Evolutionary conservation across 2,888 invertebrate species (phyloP).

Genomic region (Nycteola revayana): DNA sequence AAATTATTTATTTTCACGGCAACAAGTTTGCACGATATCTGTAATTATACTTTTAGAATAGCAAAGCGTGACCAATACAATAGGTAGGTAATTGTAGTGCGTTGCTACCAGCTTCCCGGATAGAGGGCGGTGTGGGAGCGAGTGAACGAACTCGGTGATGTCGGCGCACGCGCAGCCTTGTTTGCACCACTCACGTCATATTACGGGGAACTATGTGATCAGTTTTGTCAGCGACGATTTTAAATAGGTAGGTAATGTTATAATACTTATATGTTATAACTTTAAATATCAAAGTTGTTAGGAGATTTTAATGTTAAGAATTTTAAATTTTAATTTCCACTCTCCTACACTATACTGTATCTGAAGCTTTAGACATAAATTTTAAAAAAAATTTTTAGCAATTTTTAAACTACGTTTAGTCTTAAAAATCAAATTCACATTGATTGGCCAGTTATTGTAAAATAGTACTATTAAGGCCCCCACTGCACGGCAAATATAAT

Average conservation of each 20-base stretch:
- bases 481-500: too few relatives aligned
- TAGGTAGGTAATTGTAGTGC: conserved; percentile 24
- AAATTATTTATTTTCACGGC: conserved; percentile 26
- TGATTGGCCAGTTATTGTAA: too few relatives aligned
- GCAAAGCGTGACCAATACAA: conserved; percentile 33
- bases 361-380: too few relatives aligned
- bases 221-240: background rate
- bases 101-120: conserved; percentile 32
- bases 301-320: too few relatives aligned
- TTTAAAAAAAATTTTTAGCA: too few relatives aligned
- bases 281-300: too few relatives aligned
- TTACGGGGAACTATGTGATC: background rate
- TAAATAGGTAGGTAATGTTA: background rate
- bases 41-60: conserved; percentile 27
- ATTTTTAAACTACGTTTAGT: too few relatives aligned
- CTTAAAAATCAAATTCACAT: too few relatives aligned
- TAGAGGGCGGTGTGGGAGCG: conserved; percentile 35
- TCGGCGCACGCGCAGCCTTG: conserved; percentile 21
- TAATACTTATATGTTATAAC: background rate
- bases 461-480: too few relatives aligned
- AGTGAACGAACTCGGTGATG: conserved; percentile 45
- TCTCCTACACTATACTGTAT: too few relatives aligned
- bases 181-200: conserved; percentile 30
- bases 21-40: conserved; percentile 20
- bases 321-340: too few relatives aligned